A percentile compares a stretch with the other conserved stretches of the same genome.
Conservation (phyloP, 2,797 vertebrate genomes). For the Coracias cyanogaster region DNA sequence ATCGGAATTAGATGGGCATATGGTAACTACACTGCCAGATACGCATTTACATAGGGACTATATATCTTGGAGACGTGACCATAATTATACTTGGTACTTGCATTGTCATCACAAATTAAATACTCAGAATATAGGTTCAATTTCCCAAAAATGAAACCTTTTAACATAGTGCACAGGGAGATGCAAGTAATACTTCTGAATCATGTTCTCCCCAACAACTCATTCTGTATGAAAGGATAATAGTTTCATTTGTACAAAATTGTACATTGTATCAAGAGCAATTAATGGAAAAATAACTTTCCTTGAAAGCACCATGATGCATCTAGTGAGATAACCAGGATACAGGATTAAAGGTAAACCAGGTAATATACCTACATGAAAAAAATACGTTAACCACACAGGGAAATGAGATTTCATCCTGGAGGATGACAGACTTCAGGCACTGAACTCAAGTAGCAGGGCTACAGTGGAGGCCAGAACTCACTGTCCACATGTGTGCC, state of each 20-base stretch:
- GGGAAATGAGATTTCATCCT: not conserved
- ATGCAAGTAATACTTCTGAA: not conserved
- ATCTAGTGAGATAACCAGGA: not conserved
- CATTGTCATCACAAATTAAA: not conserved
- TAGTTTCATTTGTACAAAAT: not conserved
- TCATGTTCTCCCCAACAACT: not conserved
- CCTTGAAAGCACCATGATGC: not conserved
- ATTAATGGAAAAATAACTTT: not conserved
- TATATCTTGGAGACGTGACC: not conserved
- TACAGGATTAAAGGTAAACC: not conserved
- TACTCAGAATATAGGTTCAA: not conserved
- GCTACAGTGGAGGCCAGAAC: not conserved
- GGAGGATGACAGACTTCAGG: not conserved
- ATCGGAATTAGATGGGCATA: not conserved
- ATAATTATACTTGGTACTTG: not conserved
- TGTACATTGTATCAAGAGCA: not conserved
- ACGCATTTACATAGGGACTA: not conserved
- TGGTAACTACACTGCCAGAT: conserved; percentile 8
- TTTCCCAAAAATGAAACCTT: not conserved
- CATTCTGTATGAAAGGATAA: not conserved
- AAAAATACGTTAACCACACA: not conserved
- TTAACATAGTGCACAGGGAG: not conserved
- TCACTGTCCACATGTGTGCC: not conserved
- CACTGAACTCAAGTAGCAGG: not conserved
- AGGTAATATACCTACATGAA: not conserved